Evolutionary conservation across 1,140 invertebrate genomes (phyloP).

Genomic region (Yoshiicerus persimilis): DNA sequence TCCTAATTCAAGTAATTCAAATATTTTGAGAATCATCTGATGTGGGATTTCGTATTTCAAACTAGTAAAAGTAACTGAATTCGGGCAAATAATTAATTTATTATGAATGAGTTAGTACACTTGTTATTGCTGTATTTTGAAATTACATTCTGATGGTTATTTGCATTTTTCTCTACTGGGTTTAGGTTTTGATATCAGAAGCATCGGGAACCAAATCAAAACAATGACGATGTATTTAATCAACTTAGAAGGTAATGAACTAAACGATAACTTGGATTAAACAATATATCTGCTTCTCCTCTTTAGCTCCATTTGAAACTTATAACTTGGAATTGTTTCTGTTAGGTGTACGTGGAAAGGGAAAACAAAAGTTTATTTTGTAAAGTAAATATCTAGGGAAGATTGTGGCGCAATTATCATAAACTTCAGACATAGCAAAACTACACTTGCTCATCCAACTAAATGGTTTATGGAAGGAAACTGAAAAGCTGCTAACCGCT

Average conservation of each 20-base stretch:
- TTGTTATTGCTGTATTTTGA: too few relatives aligned
- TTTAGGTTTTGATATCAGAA: too few relatives aligned
- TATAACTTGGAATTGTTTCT: conserved; percentile 55
- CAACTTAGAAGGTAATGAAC: conserved; percentile 27
- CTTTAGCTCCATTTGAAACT: conserved; percentile 88
- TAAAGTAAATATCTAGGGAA: conserved; percentile 99
- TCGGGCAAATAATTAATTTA: too few relatives aligned
- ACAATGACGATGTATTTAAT: conserved; percentile 39
- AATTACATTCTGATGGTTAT: too few relatives aligned
- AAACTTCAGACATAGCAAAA: too few relatives aligned
- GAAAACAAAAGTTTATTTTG: conserved; percentile 95
- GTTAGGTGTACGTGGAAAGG: conserved; percentile 38
- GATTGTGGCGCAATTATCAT: conserved; percentile 99
- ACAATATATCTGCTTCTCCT: conserved; percentile 89
- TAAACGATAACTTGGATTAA: conserved; percentile 63
- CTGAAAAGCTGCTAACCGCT: conserved; percentile 97
- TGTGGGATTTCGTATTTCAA: neutral
- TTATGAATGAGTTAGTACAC: too few relatives aligned
- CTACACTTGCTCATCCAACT: conserved; percentile 89
- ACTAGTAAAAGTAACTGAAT: too few relatives aligned
- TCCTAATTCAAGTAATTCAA: conserved; percentile 53
- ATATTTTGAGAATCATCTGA: conserved; percentile 42
- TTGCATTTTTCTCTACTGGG: too few relatives aligned
- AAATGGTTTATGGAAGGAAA: conserved; percentile 97
- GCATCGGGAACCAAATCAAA: conserved; percentile 39